These are phyloP conservation scores for Phortica variegata DNA, from an alignment of 1,140 invertebrate species.

Conservation along the genomic window DNA sequence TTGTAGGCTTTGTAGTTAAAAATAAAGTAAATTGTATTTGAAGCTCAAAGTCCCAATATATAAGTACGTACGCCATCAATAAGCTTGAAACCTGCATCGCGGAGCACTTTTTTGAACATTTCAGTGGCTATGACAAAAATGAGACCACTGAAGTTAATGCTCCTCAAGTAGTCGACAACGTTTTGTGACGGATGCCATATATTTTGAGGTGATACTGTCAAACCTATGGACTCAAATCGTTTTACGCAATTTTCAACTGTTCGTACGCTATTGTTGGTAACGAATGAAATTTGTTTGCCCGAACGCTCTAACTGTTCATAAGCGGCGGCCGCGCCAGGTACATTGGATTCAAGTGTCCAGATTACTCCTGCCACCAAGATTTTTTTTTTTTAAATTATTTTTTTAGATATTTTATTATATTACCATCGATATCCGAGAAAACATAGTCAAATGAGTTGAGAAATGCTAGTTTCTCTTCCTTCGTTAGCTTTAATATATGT, in stretches of 20 bases:
- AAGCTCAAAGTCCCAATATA: not conserved
- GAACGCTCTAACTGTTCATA: constrained; percentile 60
- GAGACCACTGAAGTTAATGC: constrained; percentile 56
- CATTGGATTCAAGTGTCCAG: constrained; percentile 57
- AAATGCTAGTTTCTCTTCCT: constrained; percentile 43
- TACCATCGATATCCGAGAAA: constrained; percentile 58
- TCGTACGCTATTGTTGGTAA: constrained; percentile 71
- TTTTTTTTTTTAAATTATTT: not conserved
- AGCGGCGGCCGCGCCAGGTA: constrained; percentile 60
- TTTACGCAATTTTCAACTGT: constrained; percentile 45
- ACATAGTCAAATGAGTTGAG: constrained; percentile 57
- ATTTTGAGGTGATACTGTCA: constrained; percentile 26
- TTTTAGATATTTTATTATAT: not conserved
- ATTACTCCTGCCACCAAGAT: constrained; percentile 62
- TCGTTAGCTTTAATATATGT: constrained; percentile 26
- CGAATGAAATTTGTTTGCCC: constrained; percentile 69
- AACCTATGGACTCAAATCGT: constrained; percentile 15
- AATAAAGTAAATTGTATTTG: not conserved
- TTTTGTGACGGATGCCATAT: constrained; percentile 56
- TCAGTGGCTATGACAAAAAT: constrained; percentile 56
- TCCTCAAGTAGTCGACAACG: constrained; percentile 56
- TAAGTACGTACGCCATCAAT: constrained; percentile 58
- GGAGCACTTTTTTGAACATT: constrained; percentile 39
- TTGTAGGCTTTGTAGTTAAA: constrained; percentile 36
- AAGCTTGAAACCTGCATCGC: constrained; percentile 54